Conservation (phyloP, 2,113 vertebrate genomes). For the Microcebus lehilahytsara region DNA sequence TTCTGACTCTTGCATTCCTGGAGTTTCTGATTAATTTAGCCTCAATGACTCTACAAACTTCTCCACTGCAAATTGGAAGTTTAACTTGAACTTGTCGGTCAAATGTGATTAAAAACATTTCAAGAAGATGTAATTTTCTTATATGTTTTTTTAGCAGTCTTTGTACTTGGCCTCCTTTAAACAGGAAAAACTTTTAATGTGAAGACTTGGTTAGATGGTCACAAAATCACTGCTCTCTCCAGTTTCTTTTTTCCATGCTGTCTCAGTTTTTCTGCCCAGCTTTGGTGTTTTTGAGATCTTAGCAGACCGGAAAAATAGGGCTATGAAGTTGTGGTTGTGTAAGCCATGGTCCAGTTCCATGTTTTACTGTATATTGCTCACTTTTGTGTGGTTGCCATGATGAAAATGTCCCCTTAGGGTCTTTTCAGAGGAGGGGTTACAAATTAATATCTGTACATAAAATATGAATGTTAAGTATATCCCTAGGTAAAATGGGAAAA, state of each 20-base stretch:
- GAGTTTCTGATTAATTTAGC: conserved; percentile 68
- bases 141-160: not conserved
- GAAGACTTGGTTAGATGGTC: not conserved
- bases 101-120: conserved; percentile 67
- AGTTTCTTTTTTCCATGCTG: not conserved
- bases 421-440: not conserved
- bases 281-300: not conserved
- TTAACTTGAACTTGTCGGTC: conserved; percentile 63
- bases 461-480: not conserved
- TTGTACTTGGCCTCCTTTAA: conserved; percentile 27
- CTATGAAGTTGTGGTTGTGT: not conserved
- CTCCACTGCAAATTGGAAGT: conserved; percentile 35
- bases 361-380: not conserved
- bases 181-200: not conserved
- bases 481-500: not conserved
- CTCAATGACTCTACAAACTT: not conserved
- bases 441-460: not conserved
- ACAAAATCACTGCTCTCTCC: not conserved
- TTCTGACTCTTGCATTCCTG: conserved; percentile 38
- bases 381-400: not conserved
- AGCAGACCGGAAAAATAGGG: not conserved
- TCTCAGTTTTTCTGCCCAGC: not conserved
- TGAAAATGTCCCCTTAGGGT: not conserved
- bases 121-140: conserved; percentile 23
- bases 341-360: not conserved